A percentile compares a stretch with the other conserved stretches of the same genome.
Conservation (phyloP, 2,888 invertebrate genomes). For the Microplitis deprimator region DNA sequence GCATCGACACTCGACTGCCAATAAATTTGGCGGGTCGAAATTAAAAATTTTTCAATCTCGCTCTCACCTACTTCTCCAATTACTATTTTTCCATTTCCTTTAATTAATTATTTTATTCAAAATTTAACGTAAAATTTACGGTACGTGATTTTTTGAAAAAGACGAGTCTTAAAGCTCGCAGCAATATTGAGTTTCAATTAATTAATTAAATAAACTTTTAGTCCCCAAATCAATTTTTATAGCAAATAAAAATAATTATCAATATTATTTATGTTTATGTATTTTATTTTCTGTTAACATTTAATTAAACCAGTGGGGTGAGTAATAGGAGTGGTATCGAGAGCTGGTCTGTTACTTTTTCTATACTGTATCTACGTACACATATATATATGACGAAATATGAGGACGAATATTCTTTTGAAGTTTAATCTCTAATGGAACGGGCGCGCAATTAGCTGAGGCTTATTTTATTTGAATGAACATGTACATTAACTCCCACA, state of each 20-base stretch:
- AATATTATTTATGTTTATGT: neutral
- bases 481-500: constrained; percentile 16
- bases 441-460: constrained; percentile 63
- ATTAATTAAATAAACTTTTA: too few species aligned
- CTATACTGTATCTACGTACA: constrained; percentile 12
- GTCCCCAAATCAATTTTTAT: too few species aligned
- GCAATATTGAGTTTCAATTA: too few species aligned
- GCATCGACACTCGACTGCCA: neutral
- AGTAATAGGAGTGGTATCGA: neutral
- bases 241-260: too few species aligned
- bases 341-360: neutral
- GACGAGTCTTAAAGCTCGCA: too few species aligned
- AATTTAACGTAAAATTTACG: too few species aligned
- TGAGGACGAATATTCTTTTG: constrained; percentile 53
- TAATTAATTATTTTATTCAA: too few species aligned
- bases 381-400: neutral
- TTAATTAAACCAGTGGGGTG: constrained; percentile 22
- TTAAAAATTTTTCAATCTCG: too few species aligned
- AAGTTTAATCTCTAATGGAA: constrained; percentile 68
- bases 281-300: constrained; percentile 17
- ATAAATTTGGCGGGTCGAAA: neutral
- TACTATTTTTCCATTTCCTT: too few species aligned
- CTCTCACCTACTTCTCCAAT: too few species aligned
- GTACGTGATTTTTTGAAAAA: too few species aligned
- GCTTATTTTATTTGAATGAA: constrained; percentile 58